Base-by-base conservation (phyloP, 2,888 invertebrate genomes). In the Agrotis clavis region DNA sequence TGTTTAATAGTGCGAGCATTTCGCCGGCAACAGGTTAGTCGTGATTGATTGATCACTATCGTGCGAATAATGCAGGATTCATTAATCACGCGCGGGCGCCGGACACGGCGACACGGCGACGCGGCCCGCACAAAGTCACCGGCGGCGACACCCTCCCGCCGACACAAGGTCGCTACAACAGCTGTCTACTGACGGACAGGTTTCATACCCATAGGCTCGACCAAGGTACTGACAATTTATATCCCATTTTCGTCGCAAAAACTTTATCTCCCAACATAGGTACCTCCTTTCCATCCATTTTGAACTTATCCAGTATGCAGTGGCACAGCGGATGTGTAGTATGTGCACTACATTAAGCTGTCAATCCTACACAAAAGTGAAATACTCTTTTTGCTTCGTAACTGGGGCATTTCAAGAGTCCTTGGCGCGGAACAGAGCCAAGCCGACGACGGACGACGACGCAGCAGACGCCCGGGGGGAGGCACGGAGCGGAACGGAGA, bases 11-110 rank as follows among this genome's bases (percentile, higher is more conserved):
- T 73, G 68, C 57, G 63, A 47, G 66, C 64, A 77, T 50, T 68
- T 71, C 25, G 35, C 50, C 54, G 68, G 87, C 90, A 91, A 90
- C 90, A 91, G 88, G 91, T 91, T 77, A 87, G 82, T 48, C 77
- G 86, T 88, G 90, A 89, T 88, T 86, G 87, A 86, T 86, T 89
- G 90, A 89, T 90, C 86, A 86, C 86, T 84, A 83, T 80, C 82
- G 82, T 88, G 88, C 88, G 83, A 89, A 89, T 88, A 89, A 87
- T 85, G 83, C 83, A 78, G 79, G 67, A 82, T 67, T 85, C 90
- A 87, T 92, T 92, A 89, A 90, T 92, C 90, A 92, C 65, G 71
- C 68, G 71, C 54, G 45, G 61, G 67, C 76, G 74, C 69, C 53
- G 73, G 81, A 83, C 84, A 79, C 60, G 50, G 54, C 9, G 81